phyloP scores from a whole-genome alignment of 1,140 invertebrate species.

The Drosophila kepulauana region DNA sequence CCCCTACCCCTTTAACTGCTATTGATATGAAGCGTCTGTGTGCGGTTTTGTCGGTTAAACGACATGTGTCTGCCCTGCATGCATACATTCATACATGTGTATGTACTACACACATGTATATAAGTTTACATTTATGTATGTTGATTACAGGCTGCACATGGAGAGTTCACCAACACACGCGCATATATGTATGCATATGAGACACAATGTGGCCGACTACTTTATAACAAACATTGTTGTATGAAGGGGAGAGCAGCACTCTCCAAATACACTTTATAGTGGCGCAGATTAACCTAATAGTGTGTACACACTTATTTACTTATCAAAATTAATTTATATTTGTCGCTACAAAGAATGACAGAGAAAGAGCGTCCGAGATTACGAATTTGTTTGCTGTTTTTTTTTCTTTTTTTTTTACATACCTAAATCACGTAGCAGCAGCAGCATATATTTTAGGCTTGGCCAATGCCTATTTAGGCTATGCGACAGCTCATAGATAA shows the following conservation, averaged over 20 bases:
- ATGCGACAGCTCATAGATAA: constrained; percentile 33
- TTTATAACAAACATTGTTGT: constrained; percentile 2
- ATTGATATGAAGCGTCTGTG: constrained; percentile 45
- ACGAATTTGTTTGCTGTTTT: constrained; percentile 24
- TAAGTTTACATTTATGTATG: constrained; percentile 11
- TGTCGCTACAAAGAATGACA: constrained; percentile 12
- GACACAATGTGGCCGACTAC: constrained; percentile 26
- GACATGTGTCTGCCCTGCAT: constrained; percentile 46
- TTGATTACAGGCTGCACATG: constrained; percentile 30
- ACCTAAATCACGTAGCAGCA: constrained; percentile 32
- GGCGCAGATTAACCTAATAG: constrained; percentile 50
- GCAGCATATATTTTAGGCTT: constrained; percentile 29
- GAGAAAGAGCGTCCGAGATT: constrained; percentile 7
- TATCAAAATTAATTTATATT: constrained; percentile 44
- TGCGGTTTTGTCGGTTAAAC: constrained; percentile 56
- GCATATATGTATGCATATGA: constrained; percentile 26
- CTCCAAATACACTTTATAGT: constrained; percentile 33
- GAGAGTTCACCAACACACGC: constrained; percentile 15
- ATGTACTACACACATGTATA: constrained; percentile 8
- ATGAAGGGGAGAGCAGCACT: constrained; percentile 1
- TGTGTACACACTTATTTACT: constrained; percentile 41
- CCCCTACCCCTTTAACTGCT: constrained; percentile 31
- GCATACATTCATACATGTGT: constrained; percentile 8
- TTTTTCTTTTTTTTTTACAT: neutral
- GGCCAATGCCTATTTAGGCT: constrained; percentile 36